phyloP scores from a whole-genome alignment of 2,797 vertebrate genomes.

The Cercopithecus hamlyni region DNA sequence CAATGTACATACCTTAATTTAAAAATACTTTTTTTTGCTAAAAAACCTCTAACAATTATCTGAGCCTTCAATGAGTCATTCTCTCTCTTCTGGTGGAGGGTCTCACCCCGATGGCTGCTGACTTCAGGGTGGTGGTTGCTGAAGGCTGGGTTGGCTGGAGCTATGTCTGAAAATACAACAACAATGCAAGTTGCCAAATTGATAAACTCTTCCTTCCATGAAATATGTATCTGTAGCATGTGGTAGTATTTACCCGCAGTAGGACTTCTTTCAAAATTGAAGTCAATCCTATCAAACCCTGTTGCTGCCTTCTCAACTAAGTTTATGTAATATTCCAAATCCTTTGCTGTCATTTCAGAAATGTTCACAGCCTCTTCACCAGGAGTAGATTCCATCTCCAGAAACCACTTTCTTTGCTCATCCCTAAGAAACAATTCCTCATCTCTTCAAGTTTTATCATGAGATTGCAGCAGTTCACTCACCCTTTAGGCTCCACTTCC shows the following conservation, averaged over 20 bases:
- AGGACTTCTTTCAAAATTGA: neutral
- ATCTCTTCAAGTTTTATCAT: neutral
- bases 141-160: neutral
- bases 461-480: neutral
- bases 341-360: neutral
- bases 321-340: neutral
- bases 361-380: neutral
- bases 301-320: neutral
- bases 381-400: neutral
- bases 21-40: neutral
- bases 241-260: neutral
- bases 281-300: neutral
- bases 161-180: neutral
- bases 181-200: neutral
- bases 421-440: neutral
- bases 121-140: neutral
- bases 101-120: neutral
- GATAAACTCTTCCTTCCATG: neutral
- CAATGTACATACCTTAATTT: neutral
- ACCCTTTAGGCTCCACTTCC: no score
- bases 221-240: neutral
- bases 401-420: neutral
- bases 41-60: neutral
- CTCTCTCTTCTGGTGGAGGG: neutral
- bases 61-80: neutral